These are phyloP conservation scores for Pseudachorutes palmiensis DNA, from an alignment of 1,140 invertebrate genomes.

Conservation along the genomic window DNA sequence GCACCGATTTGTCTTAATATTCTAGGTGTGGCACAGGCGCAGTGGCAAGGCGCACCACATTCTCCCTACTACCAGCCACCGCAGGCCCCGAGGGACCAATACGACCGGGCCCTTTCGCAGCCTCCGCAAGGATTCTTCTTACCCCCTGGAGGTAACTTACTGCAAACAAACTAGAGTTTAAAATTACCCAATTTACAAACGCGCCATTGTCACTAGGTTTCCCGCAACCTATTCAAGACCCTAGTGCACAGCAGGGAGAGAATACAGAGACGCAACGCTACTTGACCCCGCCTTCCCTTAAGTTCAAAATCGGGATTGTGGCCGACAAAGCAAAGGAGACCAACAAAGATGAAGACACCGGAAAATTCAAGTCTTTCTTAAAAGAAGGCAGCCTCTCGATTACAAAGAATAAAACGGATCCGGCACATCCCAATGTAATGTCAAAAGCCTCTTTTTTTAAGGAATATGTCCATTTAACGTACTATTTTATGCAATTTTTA, in stretches of 20 bases:
- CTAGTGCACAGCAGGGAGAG: neutral
- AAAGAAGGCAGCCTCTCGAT: neutral
- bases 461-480: neutral
- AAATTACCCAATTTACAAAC: neutral
- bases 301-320: slow-evolving; percentile 22
- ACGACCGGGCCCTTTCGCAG: neutral
- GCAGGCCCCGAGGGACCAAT: neutral
- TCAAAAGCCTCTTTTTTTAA: neutral
- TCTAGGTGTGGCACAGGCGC: neutral
- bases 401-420: slow-evolving; percentile 12
- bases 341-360: slow-evolving; percentile 3
- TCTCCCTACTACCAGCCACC: neutral
- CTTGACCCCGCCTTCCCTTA: slow-evolving; percentile 21
- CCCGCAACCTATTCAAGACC: neutral
- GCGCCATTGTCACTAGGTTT: neutral
- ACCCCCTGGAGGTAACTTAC: neutral
- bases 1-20: neutral
- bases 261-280: neutral
- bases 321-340: neutral
- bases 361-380: slow-evolving; percentile 5
- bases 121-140: neutral
- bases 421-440: slow-evolving; percentile 13
- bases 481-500: slow-evolving; percentile 1
- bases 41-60: neutral
- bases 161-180: neutral